phyloP scores from a whole-genome alignment of 2,113 vertebrate species.

The Carlito syrichta region DNA sequence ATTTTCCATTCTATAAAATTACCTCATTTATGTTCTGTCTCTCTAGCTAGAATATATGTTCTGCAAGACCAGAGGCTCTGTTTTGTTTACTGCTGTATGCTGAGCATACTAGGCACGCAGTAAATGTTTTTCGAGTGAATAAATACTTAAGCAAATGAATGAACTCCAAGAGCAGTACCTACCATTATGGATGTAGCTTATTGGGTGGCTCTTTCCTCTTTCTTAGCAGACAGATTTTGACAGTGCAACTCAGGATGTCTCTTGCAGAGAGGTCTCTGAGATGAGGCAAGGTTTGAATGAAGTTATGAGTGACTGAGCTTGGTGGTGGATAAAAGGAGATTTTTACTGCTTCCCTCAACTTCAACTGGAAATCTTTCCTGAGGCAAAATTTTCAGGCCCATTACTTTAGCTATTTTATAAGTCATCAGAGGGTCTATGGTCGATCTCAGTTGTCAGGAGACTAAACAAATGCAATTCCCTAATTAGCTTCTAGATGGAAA shows the following conservation, averaged over 20 bases:
- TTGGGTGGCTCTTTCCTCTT: neutral
- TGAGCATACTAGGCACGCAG: neutral
- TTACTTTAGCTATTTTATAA: conserved; percentile 34
- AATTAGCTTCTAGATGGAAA: conserved; percentile 28
- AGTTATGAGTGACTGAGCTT: neutral
- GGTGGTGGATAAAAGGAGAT: neutral
- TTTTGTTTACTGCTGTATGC: neutral
- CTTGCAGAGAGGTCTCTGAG: neutral
- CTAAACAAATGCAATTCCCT: conserved; percentile 39
- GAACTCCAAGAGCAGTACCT: neutral
- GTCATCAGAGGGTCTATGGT: neutral
- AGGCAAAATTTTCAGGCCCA: conserved; percentile 24
- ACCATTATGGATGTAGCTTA: neutral
- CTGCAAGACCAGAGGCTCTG: neutral
- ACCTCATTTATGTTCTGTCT: neutral
- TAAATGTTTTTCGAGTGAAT: neutral
- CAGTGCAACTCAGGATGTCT: neutral
- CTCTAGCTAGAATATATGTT: neutral
- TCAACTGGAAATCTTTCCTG: neutral
- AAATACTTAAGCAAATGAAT: neutral
- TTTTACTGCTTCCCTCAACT: neutral
- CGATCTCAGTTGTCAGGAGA: conserved; percentile 23
- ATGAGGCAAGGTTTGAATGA: neutral
- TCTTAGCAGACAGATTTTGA: neutral
- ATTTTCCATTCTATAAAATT: neutral